These are phyloP conservation scores for Peromyscus leucopus DNA, from an alignment of 2,113 vertebrate genomes.

Conservation along the genomic window DNA sequence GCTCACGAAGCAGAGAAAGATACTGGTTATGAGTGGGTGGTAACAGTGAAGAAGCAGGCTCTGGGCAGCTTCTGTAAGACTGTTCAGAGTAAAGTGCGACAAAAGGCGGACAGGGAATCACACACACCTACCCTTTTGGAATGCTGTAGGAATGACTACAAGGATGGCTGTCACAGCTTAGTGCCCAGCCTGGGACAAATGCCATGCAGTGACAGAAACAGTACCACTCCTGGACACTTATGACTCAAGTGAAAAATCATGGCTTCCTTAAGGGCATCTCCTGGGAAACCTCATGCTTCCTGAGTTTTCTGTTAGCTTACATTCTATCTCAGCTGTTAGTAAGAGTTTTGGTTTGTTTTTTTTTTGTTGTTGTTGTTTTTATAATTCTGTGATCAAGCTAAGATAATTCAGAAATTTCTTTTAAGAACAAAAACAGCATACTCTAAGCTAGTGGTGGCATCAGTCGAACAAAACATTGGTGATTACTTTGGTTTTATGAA, in stretches of 20 bases:
- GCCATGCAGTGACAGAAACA: neutral
- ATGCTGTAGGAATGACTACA: neutral
- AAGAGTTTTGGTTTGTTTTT: too few relatives aligned
- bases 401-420: slow-evolving; percentile 32
- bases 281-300: neutral
- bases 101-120: neutral
- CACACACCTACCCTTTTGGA: neutral
- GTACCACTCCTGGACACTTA: neutral
- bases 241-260: neutral
- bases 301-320: neutral
- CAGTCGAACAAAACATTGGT: neutral
- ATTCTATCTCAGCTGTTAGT: neutral
- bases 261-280: neutral
- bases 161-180: neutral
- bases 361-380: neutral
- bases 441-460: neutral
- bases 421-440: neutral
- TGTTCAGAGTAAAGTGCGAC: neutral
- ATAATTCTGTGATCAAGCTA: neutral
- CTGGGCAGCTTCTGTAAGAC: neutral
- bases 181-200: neutral
- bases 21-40: neutral
- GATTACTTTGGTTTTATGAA: slow-evolving; percentile 26
- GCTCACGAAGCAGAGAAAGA: neutral
- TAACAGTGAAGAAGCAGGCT: neutral